Base-by-base conservation (phyloP, 2,113 vertebrate species). In the Alosa alosa region DNA sequence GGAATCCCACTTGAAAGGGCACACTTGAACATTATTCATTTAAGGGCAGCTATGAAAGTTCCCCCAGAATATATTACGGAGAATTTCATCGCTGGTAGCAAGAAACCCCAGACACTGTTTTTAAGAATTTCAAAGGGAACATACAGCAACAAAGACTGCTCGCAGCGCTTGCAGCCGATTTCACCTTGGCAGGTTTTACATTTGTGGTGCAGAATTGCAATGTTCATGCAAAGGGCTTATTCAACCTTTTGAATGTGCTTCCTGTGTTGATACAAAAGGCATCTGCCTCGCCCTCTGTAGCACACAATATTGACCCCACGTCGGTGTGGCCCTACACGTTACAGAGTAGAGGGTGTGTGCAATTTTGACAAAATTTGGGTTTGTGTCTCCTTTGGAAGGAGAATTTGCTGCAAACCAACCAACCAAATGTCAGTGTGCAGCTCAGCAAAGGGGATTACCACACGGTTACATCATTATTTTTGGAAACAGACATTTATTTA, bases 401-500 rank as follows among this genome's bases (percentile, higher is more conserved):
- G 31, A 78, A 36, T 78, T 36, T 36, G 31, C 72, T 15, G 3
- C 1, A 36, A 78, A 36, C 72, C 72, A 84, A 72, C 84, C 84
- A 57, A 68, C 72, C 72, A 50, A 72, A 20, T 85, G 60, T 57
- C 52, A 82, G 55, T 25, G 47, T 81, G 18, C 45, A 49, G 60
- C 64, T 85, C 68, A 87, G 83, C 20, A 47, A 81, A 85, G 52
- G 20, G 55, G 82, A 88, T 88, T 87, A 86, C 44, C 57, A 36
- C 81, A 83, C 64, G 83, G 72, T 89, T 85, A 72, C 75, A 82
- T 84, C 82, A 84, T 44, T 50, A 82, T 86, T 84, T 83, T 60
- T 87, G 84, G 84, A 78, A 88, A 86, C 68, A 86, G 81, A 44
- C 82, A 82, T 86, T 81, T 85, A 84, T 86, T 86, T 86, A 41